Base-by-base conservation (phyloP, 2,797 vertebrate genomes). In the Rhinoraja longicauda region DNA sequence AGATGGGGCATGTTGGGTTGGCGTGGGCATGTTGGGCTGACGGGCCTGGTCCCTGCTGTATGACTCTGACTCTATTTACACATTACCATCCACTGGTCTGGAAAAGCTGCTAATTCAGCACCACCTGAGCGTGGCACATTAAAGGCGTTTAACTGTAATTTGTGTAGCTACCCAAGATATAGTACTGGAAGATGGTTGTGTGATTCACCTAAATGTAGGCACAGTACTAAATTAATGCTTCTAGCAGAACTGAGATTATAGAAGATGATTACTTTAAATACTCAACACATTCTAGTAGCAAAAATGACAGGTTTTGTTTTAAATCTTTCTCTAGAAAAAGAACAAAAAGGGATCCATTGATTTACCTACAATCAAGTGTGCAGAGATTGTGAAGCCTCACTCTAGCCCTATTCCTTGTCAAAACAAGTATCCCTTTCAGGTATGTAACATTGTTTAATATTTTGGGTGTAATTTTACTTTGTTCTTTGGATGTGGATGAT, bases 351-450 rank as follows among this genome's bases (percentile, higher is more conserved):
- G 98, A 75, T 97, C 95, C 64, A 97, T 99, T 90, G 98, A 99
- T 93, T 93, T 99, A 95, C 97, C 97, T 75, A 97, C 95, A 94
- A 97, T 99, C 94, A 97, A 96, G 93, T 99, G 98, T 95, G 98
- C 97, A 39, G 98, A 99, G 96, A 96, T 98, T 90, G 98, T 99
- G 93, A 98, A 96, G 95, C 98, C 95, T 19, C 97, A 96, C 90
- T 95, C 96, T 0, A 94, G 93, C 39, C 64, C 96, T 94, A 97
- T 98, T 94, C 98, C 98, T 93, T 99, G 98, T 95, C 97, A 98
- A 94, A 98, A 99, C 95, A 99, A 99, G 94, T 99, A 98, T 86
- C 97, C 98, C 0, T 99, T 99, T 95, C 98, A 99, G 98, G 98
- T 99, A 96, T 90, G 95, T 92, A 92, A 45, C 36, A 8, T 9